Evolutionary conservation across 2,888 invertebrate genomes (phyloP).

Genomic region (Andrena bucephala): DNA sequence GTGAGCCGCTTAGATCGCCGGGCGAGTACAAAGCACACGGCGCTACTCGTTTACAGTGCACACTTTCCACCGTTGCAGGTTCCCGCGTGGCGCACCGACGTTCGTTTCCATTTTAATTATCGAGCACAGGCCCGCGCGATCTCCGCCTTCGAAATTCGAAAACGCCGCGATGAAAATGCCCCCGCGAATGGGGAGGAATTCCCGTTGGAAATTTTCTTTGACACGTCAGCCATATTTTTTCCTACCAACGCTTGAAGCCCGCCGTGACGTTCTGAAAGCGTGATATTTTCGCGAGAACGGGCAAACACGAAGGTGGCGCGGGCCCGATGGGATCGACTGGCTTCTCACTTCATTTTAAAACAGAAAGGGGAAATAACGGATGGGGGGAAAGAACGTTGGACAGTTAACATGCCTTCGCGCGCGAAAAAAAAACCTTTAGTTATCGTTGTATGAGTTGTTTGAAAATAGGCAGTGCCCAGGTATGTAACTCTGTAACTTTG

Average conservation of each 20-base stretch:
- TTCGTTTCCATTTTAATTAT: slow-evolving; percentile 39
- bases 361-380: too few relatives aligned
- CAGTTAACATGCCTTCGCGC: too few relatives aligned
- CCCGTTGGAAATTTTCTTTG: not conserved
- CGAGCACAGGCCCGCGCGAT: slow-evolving; percentile 4
- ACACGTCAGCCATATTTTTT: not conserved
- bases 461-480: too few relatives aligned
- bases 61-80: slow-evolving; percentile 18
- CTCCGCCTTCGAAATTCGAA: slow-evolving; percentile 11
- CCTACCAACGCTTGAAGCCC: not conserved
- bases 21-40: slow-evolving; percentile 18
- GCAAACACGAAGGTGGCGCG: not conserved
- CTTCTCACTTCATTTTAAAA: too few relatives aligned
- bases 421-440: too few relatives aligned
- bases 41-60: slow-evolving; percentile 19
- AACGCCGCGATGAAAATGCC: slow-evolving; percentile 17
- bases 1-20: not conserved
- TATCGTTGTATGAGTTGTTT: too few relatives aligned
- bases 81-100: slow-evolving; percentile 5
- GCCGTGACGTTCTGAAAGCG: not conserved
- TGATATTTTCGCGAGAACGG: not conserved
- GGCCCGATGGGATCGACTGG: too few relatives aligned
- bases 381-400: too few relatives aligned
- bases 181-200: not conserved
- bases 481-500: too few relatives aligned